These are phyloP conservation scores for Neoaliturus tenellus DNA, from an alignment of 2,888 invertebrate genomes.

Conservation along the genomic window DNA sequence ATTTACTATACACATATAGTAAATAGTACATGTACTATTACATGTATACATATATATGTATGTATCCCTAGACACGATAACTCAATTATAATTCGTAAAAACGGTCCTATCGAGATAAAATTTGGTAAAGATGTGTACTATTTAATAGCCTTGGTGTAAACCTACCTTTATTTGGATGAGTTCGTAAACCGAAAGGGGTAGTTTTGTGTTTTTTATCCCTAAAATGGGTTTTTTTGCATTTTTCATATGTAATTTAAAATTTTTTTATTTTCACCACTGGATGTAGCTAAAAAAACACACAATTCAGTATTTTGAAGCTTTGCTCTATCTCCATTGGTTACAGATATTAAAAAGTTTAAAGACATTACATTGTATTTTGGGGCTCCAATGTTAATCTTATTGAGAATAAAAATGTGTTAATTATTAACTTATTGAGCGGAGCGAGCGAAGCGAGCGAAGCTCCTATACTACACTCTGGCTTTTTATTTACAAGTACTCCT, in stretches of 20 bases:
- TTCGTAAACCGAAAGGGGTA: neutral
- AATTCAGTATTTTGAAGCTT: neutral
- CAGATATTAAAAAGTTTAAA: neutral
- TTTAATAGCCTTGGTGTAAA: too few relatives aligned
- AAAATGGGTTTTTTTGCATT: neutral
- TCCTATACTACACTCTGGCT: too few relatives aligned
- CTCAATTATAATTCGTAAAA: neutral
- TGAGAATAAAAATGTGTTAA: neutral
- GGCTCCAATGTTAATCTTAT: neutral
- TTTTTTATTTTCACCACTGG: neutral
- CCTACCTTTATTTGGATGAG: neutral
- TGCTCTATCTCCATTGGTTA: neutral
- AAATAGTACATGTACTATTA: too few relatives aligned
- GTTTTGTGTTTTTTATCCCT: neutral
- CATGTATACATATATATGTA: neutral
- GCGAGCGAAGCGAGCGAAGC: too few relatives aligned
- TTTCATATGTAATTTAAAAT: neutral
- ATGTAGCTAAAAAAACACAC: neutral
- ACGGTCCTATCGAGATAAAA: neutral
- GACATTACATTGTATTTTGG: neutral
- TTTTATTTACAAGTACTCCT: too few relatives aligned
- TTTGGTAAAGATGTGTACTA: neutral
- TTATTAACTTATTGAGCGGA: too few relatives aligned
- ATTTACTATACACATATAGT: too few relatives aligned
- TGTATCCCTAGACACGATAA: neutral